These are phyloP conservation scores for Sycophila sp. DNA, from an alignment of 1,140 invertebrate genomes.

Conservation along the genomic window DNA sequence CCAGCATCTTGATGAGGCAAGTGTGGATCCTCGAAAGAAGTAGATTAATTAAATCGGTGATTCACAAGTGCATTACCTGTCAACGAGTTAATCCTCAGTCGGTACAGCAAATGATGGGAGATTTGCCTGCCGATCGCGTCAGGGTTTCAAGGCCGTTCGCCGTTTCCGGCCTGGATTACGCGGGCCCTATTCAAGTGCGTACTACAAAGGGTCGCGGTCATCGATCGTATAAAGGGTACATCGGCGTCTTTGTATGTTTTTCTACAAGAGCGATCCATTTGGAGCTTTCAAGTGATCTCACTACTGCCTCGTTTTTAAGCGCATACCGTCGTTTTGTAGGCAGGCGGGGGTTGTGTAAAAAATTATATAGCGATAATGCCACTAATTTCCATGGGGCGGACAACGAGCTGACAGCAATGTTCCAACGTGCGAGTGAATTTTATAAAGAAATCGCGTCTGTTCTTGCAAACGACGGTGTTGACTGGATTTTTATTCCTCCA, in stretches of 20 bases:
- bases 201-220: not conserved
- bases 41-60: not conserved
- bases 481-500: not conserved
- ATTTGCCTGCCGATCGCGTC: not conserved
- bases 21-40: not conserved
- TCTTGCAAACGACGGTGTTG: not conserved
- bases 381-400: not conserved
- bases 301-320: not conserved
- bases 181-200: not conserved
- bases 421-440: not conserved
- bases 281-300: conserved; percentile 29
- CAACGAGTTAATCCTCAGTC: not conserved
- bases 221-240: conserved; percentile 41
- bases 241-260: conserved; percentile 47
- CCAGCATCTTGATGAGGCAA: not conserved
- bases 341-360: not conserved
- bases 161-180: not conserved
- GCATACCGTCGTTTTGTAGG: not conserved
- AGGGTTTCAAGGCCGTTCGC: not conserved
- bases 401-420: not conserved
- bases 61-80: not conserved
- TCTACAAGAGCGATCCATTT: conserved; percentile 41
- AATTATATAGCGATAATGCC: not conserved
- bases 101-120: not conserved
- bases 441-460: not conserved